Percentiles rank a stretch among this genome's conserved stretches.
Conservation (phyloP, 2,113 vertebrate genomes). For the Chauna torquata region DNA sequence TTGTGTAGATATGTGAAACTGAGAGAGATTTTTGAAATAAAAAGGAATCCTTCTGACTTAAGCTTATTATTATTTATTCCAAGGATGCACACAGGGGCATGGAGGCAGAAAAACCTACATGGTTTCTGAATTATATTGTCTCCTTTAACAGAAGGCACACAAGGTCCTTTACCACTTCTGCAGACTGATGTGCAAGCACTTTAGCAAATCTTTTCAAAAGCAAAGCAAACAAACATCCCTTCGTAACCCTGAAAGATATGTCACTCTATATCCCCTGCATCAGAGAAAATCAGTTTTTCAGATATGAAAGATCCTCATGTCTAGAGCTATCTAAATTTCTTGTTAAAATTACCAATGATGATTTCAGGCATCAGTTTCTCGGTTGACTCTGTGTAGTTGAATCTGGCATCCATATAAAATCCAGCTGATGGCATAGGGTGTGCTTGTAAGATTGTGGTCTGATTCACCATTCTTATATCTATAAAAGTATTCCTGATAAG, state of each 20-base stretch:
- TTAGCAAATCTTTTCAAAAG: not conserved
- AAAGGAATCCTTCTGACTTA: not conserved
- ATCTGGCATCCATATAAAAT: not conserved
- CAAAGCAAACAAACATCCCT: not conserved
- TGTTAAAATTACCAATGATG: not conserved
- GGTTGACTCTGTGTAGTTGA: not conserved
- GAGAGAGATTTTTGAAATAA: not conserved
- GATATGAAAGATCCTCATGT: not conserved
- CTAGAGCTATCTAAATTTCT: not conserved
- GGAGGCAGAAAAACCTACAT: not conserved
- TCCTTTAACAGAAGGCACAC: not conserved
- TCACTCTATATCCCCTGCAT: not conserved
- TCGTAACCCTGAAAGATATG: not conserved
- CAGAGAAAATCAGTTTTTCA: not conserved
- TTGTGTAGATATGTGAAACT: not conserved
- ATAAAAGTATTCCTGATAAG: not conserved
- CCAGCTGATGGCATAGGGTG: not conserved
- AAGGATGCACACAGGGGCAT: not conserved
- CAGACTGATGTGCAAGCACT: not conserved
- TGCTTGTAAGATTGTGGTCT: not conserved
- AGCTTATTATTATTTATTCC: not conserved
- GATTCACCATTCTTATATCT: not conserved
- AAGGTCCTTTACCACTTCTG: not conserved
- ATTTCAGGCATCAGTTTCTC: not conserved
- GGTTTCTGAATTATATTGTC: not conserved